Evolutionary conservation across 2,797 vertebrate genomes (phyloP), one percentile per base, ranked within the genome.

Genomic region (Phataginus tricuspis): DNA sequence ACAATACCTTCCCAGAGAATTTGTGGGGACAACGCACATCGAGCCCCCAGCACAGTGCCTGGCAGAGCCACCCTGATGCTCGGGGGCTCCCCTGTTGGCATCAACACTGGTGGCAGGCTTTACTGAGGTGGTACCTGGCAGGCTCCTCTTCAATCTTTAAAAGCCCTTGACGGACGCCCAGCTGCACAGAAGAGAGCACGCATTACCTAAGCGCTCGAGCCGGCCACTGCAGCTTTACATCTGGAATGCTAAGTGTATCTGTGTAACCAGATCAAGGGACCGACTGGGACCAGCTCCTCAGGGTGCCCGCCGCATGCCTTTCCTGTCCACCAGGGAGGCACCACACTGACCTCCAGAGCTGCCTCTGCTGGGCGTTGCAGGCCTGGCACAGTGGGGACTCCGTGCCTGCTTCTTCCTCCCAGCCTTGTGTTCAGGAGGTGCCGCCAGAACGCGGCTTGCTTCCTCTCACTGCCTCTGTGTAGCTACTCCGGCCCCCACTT

Each of bases 21-120:
- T 21, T 6, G 29, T 71, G 19, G 29, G 23, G 64, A 16, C 59
- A 11, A 71, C 0, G 1, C 16, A 19, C 18, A 7, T 0, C 27
- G 25, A 10, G 18, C 4, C 37, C 49, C 8, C 0, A 39, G 37
- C 14, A 25, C 0, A 39, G 72, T 18, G 15, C 5, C 39, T 53
- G 45, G 68, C 37, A 68, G 91, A 68, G 49, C 39, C 42, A n/a
- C 1, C 7, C 16, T 4, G 11, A 55, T 45, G 21, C 25, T 5
- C 6, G 14, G 45, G 10, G 45, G 45, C 45, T 45, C 3, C 23
- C 51, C 59, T 53, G 14, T 51, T 12, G 14, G 49, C 59, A 49
- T 68, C 25, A 21, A 14, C 55, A 5, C 0, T 53, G 42, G 29
- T 57, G 51, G 77, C 19, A 64, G 80, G 16, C 18, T 19, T 39